A percentile compares a stretch with the other conserved stretches of the same genome.
phyloP scores from a whole-genome alignment of 2,113 vertebrate genomes.

The Cygnus buccinator region DNA sequence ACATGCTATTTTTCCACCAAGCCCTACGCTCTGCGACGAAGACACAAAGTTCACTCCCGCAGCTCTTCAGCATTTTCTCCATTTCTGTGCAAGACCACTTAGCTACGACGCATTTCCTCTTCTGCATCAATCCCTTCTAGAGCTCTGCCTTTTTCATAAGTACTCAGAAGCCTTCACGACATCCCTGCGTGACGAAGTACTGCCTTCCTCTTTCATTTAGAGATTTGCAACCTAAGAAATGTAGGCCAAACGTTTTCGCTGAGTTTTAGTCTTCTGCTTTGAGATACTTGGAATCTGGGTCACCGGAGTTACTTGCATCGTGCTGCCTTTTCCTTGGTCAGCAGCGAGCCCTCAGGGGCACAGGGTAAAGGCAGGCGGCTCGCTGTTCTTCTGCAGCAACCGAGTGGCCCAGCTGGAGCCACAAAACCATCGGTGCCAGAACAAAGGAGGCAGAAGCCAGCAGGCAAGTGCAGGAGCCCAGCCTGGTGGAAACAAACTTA shows the following conservation, averaged over 20 bases:
- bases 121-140: accelerated
- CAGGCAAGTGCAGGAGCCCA: not conserved
- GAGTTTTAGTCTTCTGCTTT: not conserved
- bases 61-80: not conserved
- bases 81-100: not conserved
- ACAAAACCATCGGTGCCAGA: not conserved
- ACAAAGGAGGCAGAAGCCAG: not conserved
- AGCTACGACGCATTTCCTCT: not conserved
- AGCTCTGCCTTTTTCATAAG: not conserved
- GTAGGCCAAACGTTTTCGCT: not conserved
- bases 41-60: not conserved
- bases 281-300: not conserved
- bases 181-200: not conserved
- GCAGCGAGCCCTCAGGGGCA: accelerated
- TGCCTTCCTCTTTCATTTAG: too few relatives aligned
- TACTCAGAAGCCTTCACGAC: not conserved
- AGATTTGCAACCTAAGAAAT: not conserved
- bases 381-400: not conserved
- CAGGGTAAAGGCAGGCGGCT: accelerated
- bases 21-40: not conserved
- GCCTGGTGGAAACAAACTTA: not conserved
- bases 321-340: not conserved
- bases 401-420: not conserved
- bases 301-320: not conserved
- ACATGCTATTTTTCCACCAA: not conserved